Conservation (phyloP, 2,797 vertebrate species). For the Melopsittacus undulatus region DNA sequence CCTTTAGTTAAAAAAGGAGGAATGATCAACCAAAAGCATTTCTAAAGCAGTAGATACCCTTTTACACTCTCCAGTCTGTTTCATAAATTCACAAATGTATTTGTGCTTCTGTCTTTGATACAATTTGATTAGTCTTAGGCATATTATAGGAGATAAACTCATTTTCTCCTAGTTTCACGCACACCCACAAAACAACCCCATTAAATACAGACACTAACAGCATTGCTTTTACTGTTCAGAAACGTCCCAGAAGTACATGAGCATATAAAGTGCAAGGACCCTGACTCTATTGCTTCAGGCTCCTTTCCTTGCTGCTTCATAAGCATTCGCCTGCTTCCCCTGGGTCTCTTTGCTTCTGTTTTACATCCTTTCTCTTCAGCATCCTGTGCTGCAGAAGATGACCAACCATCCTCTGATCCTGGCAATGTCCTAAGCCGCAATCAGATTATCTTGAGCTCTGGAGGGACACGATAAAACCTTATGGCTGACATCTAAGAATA, state of each 20-base stretch:
- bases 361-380: slow-evolving; percentile 25
- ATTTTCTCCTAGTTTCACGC: background rate
- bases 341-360: slow-evolving; percentile 25
- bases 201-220: slow-evolving; percentile 26
- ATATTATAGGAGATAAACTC: background rate
- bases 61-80: background rate
- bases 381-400: slow-evolving; percentile 5
- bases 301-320: slow-evolving; percentile 33
- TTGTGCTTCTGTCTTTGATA: background rate
- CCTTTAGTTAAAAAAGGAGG: background rate
- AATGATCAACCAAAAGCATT: background rate
- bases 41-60: background rate
- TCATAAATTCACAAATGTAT: background rate
- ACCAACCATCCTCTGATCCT: background rate
- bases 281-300: slow-evolving; percentile 28
- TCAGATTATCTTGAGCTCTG: background rate
- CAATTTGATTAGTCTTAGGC: background rate
- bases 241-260: background rate
- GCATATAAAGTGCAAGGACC: slow-evolving; percentile 50
- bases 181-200: background rate
- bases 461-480: background rate
- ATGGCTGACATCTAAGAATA: background rate
- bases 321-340: background rate
- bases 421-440: background rate
- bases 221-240: slow-evolving; percentile 22